Evolutionary conservation across 1,140 invertebrate species (phyloP).

Genomic region (Stenopsyche tienmushanensis): DNA sequence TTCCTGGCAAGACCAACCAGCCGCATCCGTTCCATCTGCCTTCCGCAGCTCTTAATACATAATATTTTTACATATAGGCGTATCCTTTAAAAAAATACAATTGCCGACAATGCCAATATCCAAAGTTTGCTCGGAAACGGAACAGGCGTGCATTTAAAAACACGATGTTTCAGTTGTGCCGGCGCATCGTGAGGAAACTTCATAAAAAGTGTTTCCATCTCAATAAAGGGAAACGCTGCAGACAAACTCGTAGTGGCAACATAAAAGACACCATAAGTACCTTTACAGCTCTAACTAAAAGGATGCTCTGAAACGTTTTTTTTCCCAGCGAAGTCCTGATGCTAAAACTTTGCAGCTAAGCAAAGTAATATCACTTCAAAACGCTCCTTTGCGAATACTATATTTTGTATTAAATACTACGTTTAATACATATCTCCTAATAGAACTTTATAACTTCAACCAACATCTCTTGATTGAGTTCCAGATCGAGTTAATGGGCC

Average conservation of each 20-base stretch:
- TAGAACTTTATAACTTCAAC: too few relatives aligned
- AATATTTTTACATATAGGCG: neutral
- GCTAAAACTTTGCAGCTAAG: too few relatives aligned
- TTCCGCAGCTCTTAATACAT: slow-evolving; percentile 2
- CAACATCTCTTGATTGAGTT: too few relatives aligned
- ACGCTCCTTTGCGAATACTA: too few relatives aligned
- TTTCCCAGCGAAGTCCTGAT: too few relatives aligned
- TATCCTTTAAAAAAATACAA: neutral
- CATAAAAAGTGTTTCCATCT: slow-evolving; percentile 28
- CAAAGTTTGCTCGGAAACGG: slow-evolving; percentile 12
- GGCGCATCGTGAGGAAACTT: slow-evolving; percentile 17
- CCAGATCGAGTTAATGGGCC: too few relatives aligned
- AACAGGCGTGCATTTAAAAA: slow-evolving; percentile 12
- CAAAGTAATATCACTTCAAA: too few relatives aligned
- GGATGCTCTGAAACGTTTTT: too few relatives aligned
- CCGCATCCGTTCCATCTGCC: slow-evolving; percentile 16
- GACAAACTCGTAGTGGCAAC: slow-evolving; percentile 12
- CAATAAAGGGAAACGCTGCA: slow-evolving; percentile 8
- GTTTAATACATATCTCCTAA: too few relatives aligned
- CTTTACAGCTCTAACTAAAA: neutral
- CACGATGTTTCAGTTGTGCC: slow-evolving; percentile 16
- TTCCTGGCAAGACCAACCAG: slow-evolving; percentile 11
- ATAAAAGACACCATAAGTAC: slow-evolving; percentile 9
- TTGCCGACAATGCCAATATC: slow-evolving; percentile 8
- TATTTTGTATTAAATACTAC: too few relatives aligned